A percentile compares a stretch with the other conserved stretches of the same genome.
Evolutionary conservation across 2,113 vertebrate genomes (phyloP).

Genomic region (Columba janthina): DNA sequence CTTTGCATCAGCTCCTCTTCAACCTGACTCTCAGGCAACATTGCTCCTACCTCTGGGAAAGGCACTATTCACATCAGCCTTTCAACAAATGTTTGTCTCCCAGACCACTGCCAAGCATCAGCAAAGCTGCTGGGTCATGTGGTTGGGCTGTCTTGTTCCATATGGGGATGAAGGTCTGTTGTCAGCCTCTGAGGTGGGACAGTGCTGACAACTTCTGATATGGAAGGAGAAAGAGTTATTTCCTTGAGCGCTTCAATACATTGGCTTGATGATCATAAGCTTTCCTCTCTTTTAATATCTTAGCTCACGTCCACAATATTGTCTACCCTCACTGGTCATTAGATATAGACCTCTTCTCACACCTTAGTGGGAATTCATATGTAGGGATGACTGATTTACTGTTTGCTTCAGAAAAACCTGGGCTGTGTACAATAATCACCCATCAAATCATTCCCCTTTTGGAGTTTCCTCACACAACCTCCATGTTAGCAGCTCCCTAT

Average conservation of each 20-base stretch:
- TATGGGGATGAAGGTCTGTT: background rate
- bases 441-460: background rate
- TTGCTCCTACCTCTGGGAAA: background rate
- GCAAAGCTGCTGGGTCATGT: background rate
- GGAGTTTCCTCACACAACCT: background rate
- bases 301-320: background rate
- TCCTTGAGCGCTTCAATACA: background rate
- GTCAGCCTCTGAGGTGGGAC: background rate
- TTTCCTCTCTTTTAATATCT: background rate
- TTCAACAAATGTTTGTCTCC: background rate
- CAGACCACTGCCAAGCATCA: background rate
- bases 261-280: fast-evolving
- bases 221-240: background rate
- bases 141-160: background rate
- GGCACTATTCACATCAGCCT: background rate
- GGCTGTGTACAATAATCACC: background rate
- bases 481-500: background rate
- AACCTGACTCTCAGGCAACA: fast-evolving
- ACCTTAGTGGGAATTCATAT: background rate
- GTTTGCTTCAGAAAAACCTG: background rate
- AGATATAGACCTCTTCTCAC: background rate
- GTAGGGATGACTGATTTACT: background rate
- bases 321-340: background rate
- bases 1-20: background rate
- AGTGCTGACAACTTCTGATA: background rate